Evolutionary conservation across 2,113 vertebrate species (phyloP).

Genomic region (Benitochromis conjunctus): DNA sequence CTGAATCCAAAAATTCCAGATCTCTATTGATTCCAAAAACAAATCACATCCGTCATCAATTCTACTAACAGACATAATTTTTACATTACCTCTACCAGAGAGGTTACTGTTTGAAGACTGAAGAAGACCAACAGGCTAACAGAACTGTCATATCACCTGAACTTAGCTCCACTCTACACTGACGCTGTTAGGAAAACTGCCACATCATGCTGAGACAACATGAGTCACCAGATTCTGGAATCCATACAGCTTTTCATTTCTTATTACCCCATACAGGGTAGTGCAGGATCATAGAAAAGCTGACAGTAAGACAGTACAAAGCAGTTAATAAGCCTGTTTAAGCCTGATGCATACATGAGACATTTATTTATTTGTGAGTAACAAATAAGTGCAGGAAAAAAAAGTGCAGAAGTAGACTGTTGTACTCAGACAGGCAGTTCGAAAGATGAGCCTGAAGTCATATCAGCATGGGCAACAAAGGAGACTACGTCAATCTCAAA

Average conservation of each 20-base stretch:
- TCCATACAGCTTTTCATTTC: fast-evolving
- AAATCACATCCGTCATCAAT: background rate
- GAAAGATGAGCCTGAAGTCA: background rate
- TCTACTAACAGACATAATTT: background rate
- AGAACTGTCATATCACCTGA: background rate
- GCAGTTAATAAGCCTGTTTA: background rate
- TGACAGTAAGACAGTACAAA: fast-evolving
- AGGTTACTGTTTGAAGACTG: background rate
- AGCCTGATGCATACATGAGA: background rate
- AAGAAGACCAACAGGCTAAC: background rate
- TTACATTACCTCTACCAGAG: background rate
- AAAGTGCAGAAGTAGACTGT: background rate
- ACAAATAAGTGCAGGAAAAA: background rate
- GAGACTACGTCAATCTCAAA: background rate
- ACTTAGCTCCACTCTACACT: background rate
- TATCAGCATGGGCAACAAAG: background rate
- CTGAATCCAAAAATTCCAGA: background rate
- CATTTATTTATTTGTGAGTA: background rate
- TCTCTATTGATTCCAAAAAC: background rate
- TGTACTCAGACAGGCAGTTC: background rate
- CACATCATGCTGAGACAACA: background rate
- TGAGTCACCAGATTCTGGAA: background rate
- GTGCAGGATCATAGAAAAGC: background rate
- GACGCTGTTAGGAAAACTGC: background rate
- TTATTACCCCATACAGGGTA: background rate